Evolutionary conservation across 2,113 vertebrate species (phyloP), one percentile per base, ranked within the genome.

Genomic region (Actenoides lindsayi): DNA sequence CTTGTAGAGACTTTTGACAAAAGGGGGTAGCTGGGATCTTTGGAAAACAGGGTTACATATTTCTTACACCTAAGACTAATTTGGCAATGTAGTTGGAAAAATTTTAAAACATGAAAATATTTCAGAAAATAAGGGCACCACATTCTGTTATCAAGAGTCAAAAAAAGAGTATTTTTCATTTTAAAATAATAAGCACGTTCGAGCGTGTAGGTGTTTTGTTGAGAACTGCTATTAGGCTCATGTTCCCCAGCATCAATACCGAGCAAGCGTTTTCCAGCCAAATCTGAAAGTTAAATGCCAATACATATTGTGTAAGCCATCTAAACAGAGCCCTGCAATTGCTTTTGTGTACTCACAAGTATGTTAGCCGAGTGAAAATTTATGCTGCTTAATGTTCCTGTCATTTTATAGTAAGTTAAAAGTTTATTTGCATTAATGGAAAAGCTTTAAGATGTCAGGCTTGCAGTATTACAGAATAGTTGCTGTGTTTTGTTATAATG

Each of bases 391-490:
- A 57, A 64, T 25, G 23, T 68, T 88, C 35, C 80, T 96, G 70
- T 95, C 88, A 86, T 95, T 89, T 44, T 62, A 65, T 95, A n/a
- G n/a, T 85, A 65, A 95, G 57, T 87, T 95, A 96, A 87, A 93
- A 96, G 91, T 87, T 91, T 51, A 96, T 97, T 96, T 96, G 91
- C 87, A 53, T 93, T 92, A 83, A 91, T 78, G 86, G 68, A 89
- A 93, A 94, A 74, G 37, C 70, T 50, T 0, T 27, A 53, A 89
- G 48, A 60, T 82, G 83, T 95, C 85, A 93, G 42, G 79, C 70
- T 57, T 62, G 68, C 41, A 51, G 59, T 57, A n/a, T 92, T 83
- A 80, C 35, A 62, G 91, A 96, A 80, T 54, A 93, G 85, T 96
- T 92, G 41, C 51, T 54, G 69, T 50, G 24, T 56, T 19, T 83